Conservation (phyloP, 2,888 invertebrate species). For the Spodoptera littoralis region DNA sequence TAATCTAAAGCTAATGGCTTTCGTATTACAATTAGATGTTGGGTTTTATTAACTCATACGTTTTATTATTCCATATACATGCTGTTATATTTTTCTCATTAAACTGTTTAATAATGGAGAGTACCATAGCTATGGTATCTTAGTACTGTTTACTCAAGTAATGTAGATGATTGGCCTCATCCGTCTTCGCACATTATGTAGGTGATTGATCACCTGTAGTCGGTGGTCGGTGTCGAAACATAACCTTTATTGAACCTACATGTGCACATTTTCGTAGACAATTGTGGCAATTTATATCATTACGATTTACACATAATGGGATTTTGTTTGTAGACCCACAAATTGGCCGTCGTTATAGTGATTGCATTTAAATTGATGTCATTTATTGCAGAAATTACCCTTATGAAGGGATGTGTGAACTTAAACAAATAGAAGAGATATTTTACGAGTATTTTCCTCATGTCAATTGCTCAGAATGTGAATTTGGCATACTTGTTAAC, state of each 20-base stretch:
- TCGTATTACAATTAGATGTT: too few species aligned
- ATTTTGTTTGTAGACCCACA: conserved; percentile 70
- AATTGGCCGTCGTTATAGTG: conserved; percentile 71
- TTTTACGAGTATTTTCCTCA: conserved; percentile 28
- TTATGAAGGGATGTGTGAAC: conserved; percentile 51
- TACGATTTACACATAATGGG: conserved; percentile 75
- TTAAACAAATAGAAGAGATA: conserved; percentile 23
- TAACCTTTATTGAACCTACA: conserved; percentile 65
- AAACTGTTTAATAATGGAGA: too few species aligned
- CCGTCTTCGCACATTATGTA: conserved; percentile 22
- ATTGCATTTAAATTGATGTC: conserved; percentile 81
- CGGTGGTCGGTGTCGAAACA: conserved; percentile 67
- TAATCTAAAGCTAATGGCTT: too few species aligned
- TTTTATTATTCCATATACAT: too few species aligned
- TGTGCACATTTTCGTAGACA: conserved; percentile 64
- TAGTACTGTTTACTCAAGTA: conserved; percentile 25
- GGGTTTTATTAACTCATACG: too few species aligned
- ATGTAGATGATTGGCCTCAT: conserved; percentile 27
- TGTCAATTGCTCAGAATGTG: conserved; percentile 1
- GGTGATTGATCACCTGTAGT: conserved; percentile 66
- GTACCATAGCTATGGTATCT: background rate
- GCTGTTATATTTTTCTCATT: too few species aligned
- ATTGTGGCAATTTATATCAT: conserved; percentile 78
- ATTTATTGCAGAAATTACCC: conserved; percentile 66
- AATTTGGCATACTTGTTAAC: conserved; percentile 19